A percentile compares a stretch with the other conserved stretches of the same genome.
phyloP scores from a whole-genome alignment of 2,888 invertebrate genomes.

The Agrochola macilenta region DNA sequence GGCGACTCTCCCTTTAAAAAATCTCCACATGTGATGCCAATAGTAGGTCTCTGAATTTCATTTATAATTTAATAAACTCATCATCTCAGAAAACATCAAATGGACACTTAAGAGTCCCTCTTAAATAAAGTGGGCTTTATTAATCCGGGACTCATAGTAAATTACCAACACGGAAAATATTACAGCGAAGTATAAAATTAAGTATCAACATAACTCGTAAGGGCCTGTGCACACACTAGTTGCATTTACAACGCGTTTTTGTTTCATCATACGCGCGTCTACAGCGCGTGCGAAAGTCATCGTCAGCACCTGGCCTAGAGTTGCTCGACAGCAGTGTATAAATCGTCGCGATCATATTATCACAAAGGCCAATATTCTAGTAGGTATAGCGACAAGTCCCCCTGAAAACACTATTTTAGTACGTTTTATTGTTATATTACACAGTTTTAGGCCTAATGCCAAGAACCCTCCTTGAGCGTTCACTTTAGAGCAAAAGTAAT shows the following conservation, averaged over 20 bases:
- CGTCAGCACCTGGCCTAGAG: background rate
- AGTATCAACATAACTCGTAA: background rate
- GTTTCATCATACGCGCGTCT: too few species aligned
- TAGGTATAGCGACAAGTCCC: background rate
- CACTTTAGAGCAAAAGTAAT: background rate
- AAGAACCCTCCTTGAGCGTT: background rate
- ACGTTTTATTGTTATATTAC: background rate
- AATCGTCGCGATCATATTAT: slow-evolving; percentile 10
- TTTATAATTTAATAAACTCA: slow-evolving; percentile 12
- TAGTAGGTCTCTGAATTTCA: background rate
- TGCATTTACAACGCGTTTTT: background rate
- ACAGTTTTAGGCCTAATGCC: background rate
- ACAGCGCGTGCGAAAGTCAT: background rate
- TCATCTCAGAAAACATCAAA: slow-evolving; percentile 23
- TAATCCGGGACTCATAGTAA: slow-evolving; percentile 21
- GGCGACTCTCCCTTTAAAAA: background rate
- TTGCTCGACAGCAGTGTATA: background rate
- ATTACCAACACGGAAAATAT: slow-evolving; percentile 25
- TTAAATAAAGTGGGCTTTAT: slow-evolving; percentile 39
- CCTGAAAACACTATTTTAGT: background rate
- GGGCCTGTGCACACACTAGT: too few species aligned
- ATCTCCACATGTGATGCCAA: background rate
- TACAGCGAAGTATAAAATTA: slow-evolving; percentile 14
- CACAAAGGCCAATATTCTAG: background rate
- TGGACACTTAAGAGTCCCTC: slow-evolving; percentile 8